phyloP scores from a whole-genome alignment of 2,888 invertebrate genomes.

The Cynaeus angustus region DNA sequence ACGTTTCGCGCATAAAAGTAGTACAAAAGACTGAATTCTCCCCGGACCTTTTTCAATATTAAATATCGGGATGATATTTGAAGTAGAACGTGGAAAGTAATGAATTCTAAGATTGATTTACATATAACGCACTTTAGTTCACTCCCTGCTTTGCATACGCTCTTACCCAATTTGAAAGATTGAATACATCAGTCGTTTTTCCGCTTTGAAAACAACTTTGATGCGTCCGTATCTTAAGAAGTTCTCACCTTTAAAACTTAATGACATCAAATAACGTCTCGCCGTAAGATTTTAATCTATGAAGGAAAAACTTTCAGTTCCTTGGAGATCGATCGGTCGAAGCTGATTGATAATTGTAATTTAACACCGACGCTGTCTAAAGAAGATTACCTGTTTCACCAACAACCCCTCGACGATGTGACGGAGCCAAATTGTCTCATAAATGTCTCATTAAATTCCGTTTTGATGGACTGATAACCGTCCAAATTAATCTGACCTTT shows the following conservation, averaged over 20 bases:
- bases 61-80: conserved; percentile 54
- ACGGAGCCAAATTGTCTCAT: conserved; percentile 25
- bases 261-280: conserved; percentile 19
- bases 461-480: conserved; percentile 36
- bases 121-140: conserved; percentile 55
- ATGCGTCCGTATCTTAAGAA: conserved; percentile 15
- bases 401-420: conserved; percentile 24
- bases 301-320: conserved; percentile 19
- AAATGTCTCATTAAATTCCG: conserved; percentile 39
- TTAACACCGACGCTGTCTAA: conserved; percentile 12
- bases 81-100: conserved; percentile 52
- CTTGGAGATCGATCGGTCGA: neutral
- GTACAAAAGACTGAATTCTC: conserved; percentile 46
- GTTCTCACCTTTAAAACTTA: conserved; percentile 29
- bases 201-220: conserved; percentile 37
- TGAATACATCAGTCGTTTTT: conserved; percentile 47
- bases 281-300: conserved; percentile 18
- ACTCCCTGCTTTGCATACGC: conserved; percentile 38
- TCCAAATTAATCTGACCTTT: conserved; percentile 38
- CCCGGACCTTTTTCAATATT: conserved; percentile 53
- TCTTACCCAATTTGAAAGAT: conserved; percentile 47
- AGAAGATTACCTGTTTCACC: neutral
- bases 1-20: conserved; percentile 21
- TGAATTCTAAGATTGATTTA: conserved; percentile 57
- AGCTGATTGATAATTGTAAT: conserved; percentile 26